phyloP scores from a whole-genome alignment of 2,113 vertebrate species.

The Ascaphus truei region DNA sequence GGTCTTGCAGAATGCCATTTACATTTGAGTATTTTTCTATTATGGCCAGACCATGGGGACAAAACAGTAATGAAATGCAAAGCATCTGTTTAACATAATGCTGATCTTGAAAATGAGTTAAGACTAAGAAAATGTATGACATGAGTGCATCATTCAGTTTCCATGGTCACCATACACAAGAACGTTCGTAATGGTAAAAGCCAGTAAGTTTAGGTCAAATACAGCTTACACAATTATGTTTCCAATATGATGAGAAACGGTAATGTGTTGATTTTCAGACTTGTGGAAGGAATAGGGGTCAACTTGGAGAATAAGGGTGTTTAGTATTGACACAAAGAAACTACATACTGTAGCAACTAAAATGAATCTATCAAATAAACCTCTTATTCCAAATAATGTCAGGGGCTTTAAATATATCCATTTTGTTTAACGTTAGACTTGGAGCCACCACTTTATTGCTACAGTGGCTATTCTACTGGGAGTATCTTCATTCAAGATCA shows the following conservation, averaged over 20 bases:
- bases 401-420: not conserved
- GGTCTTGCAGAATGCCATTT: constrained; percentile 7
- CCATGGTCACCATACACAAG: constrained; percentile 23
- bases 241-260: constrained; percentile 10
- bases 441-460: not conserved
- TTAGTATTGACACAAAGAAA: not conserved
- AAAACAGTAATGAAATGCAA: constrained; percentile 51
- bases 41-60: constrained; percentile 39
- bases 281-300: not conserved
- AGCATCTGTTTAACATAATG: constrained; percentile 61
- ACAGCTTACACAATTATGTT: constrained; percentile 17
- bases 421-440: not conserved
- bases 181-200: constrained; percentile 5
- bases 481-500: no score
- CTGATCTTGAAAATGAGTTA: constrained; percentile 54
- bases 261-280: not conserved
- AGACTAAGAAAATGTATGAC: constrained; percentile 45
- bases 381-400: not conserved
- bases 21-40: constrained; percentile 8
- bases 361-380: not conserved
- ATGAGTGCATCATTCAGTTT: constrained; percentile 14
- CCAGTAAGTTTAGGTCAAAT: constrained; percentile 13
- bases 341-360: no score
- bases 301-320: not conserved
- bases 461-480: no score